phyloP scores from a whole-genome alignment of 2,797 vertebrate genomes.

The Poeciliopsis gracilis region DNA sequence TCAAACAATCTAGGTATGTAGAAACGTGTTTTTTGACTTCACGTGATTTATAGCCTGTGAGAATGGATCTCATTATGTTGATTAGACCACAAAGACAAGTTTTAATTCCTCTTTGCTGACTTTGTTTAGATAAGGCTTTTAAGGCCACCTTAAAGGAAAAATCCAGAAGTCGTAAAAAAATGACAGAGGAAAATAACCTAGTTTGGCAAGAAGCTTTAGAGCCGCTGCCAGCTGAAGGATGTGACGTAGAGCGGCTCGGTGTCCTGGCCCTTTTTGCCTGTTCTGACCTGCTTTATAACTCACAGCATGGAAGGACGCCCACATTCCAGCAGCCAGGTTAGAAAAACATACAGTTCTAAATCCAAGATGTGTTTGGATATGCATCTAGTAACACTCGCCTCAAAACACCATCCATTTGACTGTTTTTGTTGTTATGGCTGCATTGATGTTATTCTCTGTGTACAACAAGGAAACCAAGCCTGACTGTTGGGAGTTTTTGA shows the following conservation, averaged over 20 bases:
- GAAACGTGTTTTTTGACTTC: neutral
- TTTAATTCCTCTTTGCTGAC: neutral
- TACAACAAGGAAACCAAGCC: neutral
- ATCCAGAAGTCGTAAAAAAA: neutral
- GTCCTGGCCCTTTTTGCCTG: constrained; percentile 44
- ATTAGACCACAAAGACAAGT: neutral
- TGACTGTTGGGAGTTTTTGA: neutral
- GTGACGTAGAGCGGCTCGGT: constrained; percentile 14
- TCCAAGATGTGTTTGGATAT: constrained; percentile 38
- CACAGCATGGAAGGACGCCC: constrained; percentile 42
- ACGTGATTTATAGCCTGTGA: neutral
- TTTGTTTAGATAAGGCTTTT: constrained; percentile 5
- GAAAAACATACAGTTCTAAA: constrained; percentile 32
- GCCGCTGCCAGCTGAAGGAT: neutral
- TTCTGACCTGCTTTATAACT: constrained; percentile 46
- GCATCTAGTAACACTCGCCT: constrained; percentile 19
- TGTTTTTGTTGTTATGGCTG: constrained; percentile 36
- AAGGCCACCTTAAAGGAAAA: neutral
- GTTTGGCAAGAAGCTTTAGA: neutral
- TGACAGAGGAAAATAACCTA: neutral
- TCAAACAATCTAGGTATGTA: neutral
- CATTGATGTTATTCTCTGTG: neutral
- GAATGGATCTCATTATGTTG: neutral
- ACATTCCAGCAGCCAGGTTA: constrained; percentile 61
- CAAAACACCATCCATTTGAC: constrained; percentile 7